These are phyloP conservation scores for Drosophila barbarae DNA, from an alignment of 2,888 invertebrate species.

Conservation along the genomic window DNA sequence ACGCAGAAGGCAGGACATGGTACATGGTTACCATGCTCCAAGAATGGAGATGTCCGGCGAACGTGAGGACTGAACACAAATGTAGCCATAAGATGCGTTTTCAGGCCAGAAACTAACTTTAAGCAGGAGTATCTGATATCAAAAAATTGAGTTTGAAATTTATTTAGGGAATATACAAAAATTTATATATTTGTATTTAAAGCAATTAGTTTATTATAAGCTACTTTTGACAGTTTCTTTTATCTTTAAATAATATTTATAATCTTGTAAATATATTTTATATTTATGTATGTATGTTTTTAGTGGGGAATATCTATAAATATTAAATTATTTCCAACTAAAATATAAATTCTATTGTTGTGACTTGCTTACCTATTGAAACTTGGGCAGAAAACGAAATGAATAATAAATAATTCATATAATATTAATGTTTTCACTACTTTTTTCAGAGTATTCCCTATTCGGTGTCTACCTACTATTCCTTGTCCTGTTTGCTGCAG, in stretches of 20 bases:
- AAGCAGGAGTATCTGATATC: neutral
- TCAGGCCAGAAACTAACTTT: constrained; percentile 4
- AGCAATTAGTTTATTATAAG: too few species aligned
- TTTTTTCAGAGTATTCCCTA: constrained; percentile 11
- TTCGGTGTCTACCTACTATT: neutral
- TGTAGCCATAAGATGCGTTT: constrained; percentile 42
- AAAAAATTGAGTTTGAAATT: too few species aligned
- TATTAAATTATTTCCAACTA: neutral
- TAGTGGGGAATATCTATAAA: neutral
- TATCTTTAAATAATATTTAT: neutral
- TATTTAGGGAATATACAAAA: neutral
- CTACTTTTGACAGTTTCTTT: neutral
- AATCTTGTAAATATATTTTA: neutral
- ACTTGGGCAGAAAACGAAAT: neutral
- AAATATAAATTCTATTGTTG: neutral
- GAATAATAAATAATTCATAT: too few species aligned
- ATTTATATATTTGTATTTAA: neutral
- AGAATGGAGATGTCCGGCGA: constrained; percentile 20
- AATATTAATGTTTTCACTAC: neutral
- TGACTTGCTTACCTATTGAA: too few species aligned
- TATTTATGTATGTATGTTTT: neutral
- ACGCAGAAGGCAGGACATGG: constrained; percentile 6
- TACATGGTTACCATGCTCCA: constrained; percentile 12
- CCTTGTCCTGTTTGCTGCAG: constrained; percentile 40
- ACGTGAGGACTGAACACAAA: constrained; percentile 43